A percentile compares a stretch with the other conserved stretches of the same genome.
These are phyloP conservation scores for Istiophorus platypterus DNA, from an alignment of 2,113 vertebrate genomes.

Conservation along the genomic window DNA sequence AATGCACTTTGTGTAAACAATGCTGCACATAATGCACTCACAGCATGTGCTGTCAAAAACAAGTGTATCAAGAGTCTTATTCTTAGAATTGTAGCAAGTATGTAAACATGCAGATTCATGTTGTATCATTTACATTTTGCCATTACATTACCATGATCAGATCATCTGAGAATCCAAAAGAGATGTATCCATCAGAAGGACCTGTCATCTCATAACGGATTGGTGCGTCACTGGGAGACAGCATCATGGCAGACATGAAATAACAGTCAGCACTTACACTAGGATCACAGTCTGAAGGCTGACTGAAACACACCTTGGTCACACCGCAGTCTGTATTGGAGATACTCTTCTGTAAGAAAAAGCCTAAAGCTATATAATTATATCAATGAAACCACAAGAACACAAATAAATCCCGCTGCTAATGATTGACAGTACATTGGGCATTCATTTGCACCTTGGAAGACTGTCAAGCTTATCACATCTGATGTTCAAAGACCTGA, in stretches of 20 bases:
- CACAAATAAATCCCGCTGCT: too few relatives aligned
- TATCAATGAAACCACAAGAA: neutral
- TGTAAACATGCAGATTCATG: neutral
- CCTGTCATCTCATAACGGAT: conserved; percentile 79
- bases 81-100: neutral
- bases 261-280: conserved; percentile 62
- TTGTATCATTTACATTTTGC: too few relatives aligned
- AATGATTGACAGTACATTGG: neutral
- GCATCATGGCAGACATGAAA: conserved; percentile 78
- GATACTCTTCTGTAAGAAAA: conserved; percentile 24
- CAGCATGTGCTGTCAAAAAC: neutral
- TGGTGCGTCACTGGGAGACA: neutral
- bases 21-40: too few relatives aligned
- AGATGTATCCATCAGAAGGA: conserved; percentile 77
- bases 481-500: too few relatives aligned
- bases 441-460: neutral
- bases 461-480: too few relatives aligned
- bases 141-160: conserved; percentile 77
- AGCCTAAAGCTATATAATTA: neutral
- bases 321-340: conserved; percentile 74
- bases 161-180: conserved; percentile 86
- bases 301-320: conserved; percentile 82
- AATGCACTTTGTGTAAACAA: too few relatives aligned
- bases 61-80: neutral
- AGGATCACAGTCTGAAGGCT: conserved; percentile 78